A percentile compares a stretch with the other conserved stretches of the same genome.
These are phyloP conservation scores for Austrofundulus limnaeus DNA, from an alignment of 2,113 vertebrate species.

Conservation along the genomic window DNA sequence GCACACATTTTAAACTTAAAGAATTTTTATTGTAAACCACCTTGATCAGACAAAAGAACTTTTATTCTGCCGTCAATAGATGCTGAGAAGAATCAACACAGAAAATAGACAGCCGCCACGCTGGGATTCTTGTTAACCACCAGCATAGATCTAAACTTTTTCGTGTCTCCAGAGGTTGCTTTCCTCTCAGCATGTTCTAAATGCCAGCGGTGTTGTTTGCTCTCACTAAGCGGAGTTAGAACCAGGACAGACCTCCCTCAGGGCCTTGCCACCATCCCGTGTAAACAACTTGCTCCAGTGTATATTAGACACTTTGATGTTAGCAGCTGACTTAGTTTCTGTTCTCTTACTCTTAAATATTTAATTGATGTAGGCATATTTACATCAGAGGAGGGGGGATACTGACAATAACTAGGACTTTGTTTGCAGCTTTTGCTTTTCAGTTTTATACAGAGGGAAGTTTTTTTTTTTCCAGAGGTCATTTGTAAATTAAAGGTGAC, in stretches of 20 bases:
- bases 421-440: conserved; percentile 7
- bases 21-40: no score
- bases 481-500: neutral
- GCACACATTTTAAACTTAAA: no score
- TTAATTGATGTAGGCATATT: conserved; percentile 54
- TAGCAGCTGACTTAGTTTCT: conserved; percentile 55
- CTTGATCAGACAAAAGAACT: neutral
- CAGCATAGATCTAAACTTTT: conserved; percentile 24
- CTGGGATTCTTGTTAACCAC: conserved; percentile 17
- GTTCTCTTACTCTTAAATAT: conserved; percentile 68
- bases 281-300: conserved; percentile 74
- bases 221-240: conserved; percentile 42
- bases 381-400: conserved; percentile 19
- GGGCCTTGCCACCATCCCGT: conserved; percentile 57
- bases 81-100: neutral
- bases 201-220: conserved; percentile 41
- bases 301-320: conserved; percentile 67
- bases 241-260: conserved; percentile 64
- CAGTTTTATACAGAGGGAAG: neutral
- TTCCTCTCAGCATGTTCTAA: conserved; percentile 37
- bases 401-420: conserved; percentile 9
- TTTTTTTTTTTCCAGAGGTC: neutral
- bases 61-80: neutral
- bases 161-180: conserved; percentile 33
- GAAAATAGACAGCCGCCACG: conserved; percentile 2